These are phyloP conservation scores for Herpetotheres cachinnans DNA, from an alignment of 2,113 vertebrate species.

Conservation along the genomic window DNA sequence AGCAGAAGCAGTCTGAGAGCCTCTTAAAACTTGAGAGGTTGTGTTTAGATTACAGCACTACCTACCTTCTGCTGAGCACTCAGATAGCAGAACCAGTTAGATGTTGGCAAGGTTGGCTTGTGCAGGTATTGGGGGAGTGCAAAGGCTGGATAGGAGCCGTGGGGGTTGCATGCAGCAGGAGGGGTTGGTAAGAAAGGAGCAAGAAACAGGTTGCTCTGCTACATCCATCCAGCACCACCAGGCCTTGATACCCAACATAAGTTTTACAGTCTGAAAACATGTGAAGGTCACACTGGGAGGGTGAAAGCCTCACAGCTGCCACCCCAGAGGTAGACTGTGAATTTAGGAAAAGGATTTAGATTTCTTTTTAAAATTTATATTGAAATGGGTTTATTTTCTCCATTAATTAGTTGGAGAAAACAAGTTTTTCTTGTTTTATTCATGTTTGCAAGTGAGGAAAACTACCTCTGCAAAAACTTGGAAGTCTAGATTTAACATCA, in stretches of 20 bases:
- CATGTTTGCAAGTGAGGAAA: background rate
- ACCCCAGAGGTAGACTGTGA: background rate
- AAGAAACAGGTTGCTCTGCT: background rate
- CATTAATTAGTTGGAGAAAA: background rate
- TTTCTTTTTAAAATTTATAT: background rate
- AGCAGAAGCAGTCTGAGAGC: background rate
- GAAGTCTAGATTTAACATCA: background rate
- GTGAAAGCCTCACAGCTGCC: background rate
- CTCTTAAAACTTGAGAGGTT: background rate
- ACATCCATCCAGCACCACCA: background rate
- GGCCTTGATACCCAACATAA: background rate
- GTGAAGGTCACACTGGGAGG: background rate
- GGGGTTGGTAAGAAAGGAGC: background rate
- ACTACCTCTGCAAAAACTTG: background rate
- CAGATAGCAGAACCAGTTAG: rapidly evolving
- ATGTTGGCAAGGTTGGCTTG: background rate
- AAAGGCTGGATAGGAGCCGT: background rate
- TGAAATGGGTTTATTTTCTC: background rate
- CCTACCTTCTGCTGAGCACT: background rate
- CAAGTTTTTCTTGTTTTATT: background rate
- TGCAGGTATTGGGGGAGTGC: background rate
- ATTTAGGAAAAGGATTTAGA: background rate
- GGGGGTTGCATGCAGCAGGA: rapidly evolving
- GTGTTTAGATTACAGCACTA: background rate
- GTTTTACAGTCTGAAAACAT: background rate